Percentiles rank a stretch among this genome's conserved stretches.
Conservation (phyloP, 1,140 invertebrate genomes). For the Chironomus tepperi region DNA sequence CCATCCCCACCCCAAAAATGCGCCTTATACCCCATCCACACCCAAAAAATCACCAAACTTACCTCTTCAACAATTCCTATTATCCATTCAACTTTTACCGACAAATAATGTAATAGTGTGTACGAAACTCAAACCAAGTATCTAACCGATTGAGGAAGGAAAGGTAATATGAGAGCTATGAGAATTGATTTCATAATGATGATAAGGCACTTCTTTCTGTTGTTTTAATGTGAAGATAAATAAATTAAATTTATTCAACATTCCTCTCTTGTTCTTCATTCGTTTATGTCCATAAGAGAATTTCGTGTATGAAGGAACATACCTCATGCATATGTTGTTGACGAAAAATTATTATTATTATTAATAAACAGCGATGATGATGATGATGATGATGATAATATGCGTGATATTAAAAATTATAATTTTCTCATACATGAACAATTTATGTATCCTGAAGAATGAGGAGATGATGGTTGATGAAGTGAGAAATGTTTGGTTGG, state of each 20-base stretch:
- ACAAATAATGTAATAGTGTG: background rate
- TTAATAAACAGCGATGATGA: background rate
- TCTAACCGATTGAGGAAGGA: background rate
- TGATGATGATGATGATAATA: background rate
- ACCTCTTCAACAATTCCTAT: background rate
- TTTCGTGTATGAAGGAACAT: too few species aligned
- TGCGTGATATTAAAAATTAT: too few species aligned
- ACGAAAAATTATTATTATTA: conserved; percentile 3
- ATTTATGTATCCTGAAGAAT: too few species aligned
- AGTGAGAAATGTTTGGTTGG: too few species aligned
- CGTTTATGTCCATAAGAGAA: background rate
- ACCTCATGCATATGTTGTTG: background rate
- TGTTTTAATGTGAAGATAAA: background rate
- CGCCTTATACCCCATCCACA: too few species aligned
- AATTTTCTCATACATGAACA: too few species aligned
- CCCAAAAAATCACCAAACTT: too few species aligned
- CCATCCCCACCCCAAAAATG: too few species aligned
- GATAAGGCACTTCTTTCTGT: background rate
- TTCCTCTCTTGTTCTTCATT: conserved; percentile 6
- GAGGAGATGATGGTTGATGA: too few species aligned
- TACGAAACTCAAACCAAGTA: background rate
- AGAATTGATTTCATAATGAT: conserved; percentile 10
- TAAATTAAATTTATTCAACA: conserved; percentile 6
- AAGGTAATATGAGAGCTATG: conserved; percentile 12
- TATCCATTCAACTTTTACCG: background rate